Base-by-base conservation (phyloP, 2,888 invertebrate genomes). In the Acrocyrtus sp. region DNA sequence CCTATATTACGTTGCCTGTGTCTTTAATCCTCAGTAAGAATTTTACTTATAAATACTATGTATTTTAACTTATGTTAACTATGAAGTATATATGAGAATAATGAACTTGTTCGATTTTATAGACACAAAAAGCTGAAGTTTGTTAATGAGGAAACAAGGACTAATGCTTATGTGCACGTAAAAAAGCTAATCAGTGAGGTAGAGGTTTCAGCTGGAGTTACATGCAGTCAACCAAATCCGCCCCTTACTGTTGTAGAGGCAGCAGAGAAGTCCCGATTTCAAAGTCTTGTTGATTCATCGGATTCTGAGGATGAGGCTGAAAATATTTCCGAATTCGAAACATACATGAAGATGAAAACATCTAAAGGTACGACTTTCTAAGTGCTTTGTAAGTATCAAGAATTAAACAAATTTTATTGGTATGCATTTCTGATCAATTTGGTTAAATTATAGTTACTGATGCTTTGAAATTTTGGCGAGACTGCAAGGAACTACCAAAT, bases 61-160 rank as follows among this genome's bases (percentile, higher is more conserved):
- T n/a, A n/a, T n/a, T n/a, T n/a, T n/a, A n/a, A n/a, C n/a, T n/a
- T n/a, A n/a, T n/a, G n/a, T n/a, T n/a, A n/a, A n/a, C n/a, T n/a
- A n/a, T n/a, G n/a, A n/a, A n/a, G n/a, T n/a, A n/a, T n/a, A n/a
- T n/a, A n/a, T n/a, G n/a, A n/a, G n/a, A n/a, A n/a, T n/a, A 47
- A 15, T 12, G n/a, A n/a, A n/a, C n/a, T n/a, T 21, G 10, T 10
- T 51, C 10, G 4, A 10, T 22, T n/a, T n/a, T n/a, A n/a, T n/a
- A 63, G 67, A 22, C 39, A 58, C 24, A 57, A 48, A 19, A 67
- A 58, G 17, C 26, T 67, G 17, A 67, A 67, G 21, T 57, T 58
- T 22, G 1, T 47, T 8, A 5, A 50, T 4, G 21, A 4, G n/a
- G 21, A 58, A 4, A 17, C 6, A 10, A 39, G 53, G 8, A 8